These are phyloP conservation scores for Rhynchotus rufescens DNA, from an alignment of 2,797 vertebrate genomes.

Conservation along the genomic window DNA sequence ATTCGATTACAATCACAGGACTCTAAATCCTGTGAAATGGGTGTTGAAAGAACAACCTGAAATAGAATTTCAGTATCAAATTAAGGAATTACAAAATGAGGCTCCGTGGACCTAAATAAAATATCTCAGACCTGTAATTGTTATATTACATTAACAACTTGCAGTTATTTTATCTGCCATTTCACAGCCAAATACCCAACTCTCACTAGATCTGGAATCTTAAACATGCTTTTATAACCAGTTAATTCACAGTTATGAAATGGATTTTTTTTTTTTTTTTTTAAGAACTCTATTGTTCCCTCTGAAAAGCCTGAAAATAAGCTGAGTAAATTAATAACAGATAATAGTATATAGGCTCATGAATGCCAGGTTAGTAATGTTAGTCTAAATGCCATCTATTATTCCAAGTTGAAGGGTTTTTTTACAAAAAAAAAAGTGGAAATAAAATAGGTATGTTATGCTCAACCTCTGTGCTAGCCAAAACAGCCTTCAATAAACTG, in stretches of 20 bases:
- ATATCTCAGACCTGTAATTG: not conserved
- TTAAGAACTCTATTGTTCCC: not conserved
- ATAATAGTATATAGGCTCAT: not conserved
- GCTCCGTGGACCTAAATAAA: not conserved
- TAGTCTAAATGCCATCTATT: not conserved
- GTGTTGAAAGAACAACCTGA: not conserved
- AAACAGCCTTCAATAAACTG: not conserved
- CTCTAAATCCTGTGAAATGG: not conserved
- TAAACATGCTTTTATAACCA: not conserved
- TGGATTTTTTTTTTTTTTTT: not conserved
- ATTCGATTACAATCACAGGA: not conserved
- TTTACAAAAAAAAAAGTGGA: not conserved
- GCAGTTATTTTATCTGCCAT: not conserved
- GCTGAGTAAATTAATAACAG: not conserved
- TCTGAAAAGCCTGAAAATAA: not conserved
- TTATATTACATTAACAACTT: too few relatives aligned
- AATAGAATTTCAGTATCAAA: not conserved
- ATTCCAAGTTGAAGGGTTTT: not conserved
- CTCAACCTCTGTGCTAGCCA: not conserved
- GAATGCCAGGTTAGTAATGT: accelerated
- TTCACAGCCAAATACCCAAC: not conserved
- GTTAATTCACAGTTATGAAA: not conserved
- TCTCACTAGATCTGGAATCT: not conserved
- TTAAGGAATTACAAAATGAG: not conserved
- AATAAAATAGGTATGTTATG: not conserved